Evolutionary conservation across 2,113 vertebrate species (phyloP), one percentile per base, ranked within the genome.

Genomic region (Poecilia latipinna): DNA sequence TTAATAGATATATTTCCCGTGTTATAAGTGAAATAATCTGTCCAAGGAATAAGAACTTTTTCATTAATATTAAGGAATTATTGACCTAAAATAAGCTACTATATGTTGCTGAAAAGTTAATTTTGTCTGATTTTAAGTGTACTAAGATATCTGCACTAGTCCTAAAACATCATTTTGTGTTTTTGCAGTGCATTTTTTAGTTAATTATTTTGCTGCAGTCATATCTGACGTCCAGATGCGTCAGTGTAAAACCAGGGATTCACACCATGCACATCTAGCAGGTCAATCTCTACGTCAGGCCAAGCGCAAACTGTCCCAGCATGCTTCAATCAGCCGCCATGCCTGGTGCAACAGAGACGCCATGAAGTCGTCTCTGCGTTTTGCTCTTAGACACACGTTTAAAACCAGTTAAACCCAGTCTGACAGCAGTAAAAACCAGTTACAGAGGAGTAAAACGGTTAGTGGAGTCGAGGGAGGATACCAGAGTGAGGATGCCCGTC

Each of bases 261-360:
- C 51, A 89, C 72, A 0, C 90, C 90, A 86, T 87, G 90, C 90
- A 88, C 71, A 61, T 78, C 68, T 26, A 19, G 88, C 78, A 86
- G 72, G 78, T 79, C 60, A 83, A 83, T 80, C 84, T 68, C 80
- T 78, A 80, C 70, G 84, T 82, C 78, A 85, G 86, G 82, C 84
- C 68, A 81, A 77, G 84, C 78, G 65, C 73, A 88, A 87, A 81
- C 83, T 83, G 64, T 85, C 77, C 82, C 83, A 90, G 77, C 90
- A 91, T 94, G 94, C 93, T 84, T 90, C 87, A 86, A 84, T 91
- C 85, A 89, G 84, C 87, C 74, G 84, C 88, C 91, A 88, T 93
- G 93, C 91, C 90, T 17, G 75, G 74, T 82, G 88, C 89, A 84
- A 91, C 82, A 74, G 75, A 77, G 62, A 85, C 61, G 61, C 44